Evolutionary conservation across 2,888 invertebrate species (phyloP).

Genomic region (Lagria hirta): DNA sequence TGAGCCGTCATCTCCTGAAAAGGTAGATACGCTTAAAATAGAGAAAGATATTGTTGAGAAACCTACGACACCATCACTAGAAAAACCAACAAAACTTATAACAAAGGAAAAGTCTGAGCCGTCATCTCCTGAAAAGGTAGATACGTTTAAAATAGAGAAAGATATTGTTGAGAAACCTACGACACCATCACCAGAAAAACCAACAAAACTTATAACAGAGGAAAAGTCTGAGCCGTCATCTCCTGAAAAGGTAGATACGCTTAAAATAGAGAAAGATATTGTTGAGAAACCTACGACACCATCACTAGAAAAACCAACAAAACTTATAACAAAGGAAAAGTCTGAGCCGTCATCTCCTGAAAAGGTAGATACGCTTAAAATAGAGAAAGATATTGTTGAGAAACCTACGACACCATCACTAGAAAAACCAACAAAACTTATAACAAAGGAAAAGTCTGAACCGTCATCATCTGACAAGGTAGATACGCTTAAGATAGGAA

Average conservation of each 20-base stretch:
- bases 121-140: slow-evolving; percentile 11
- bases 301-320: slow-evolving; percentile 1
- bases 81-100: slow-evolving; percentile 9
- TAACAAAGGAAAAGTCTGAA: background rate
- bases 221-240: slow-evolving; percentile 2
- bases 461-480: slow-evolving; percentile 2
- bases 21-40: background rate
- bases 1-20: slow-evolving; percentile 1
- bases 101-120: slow-evolving; percentile 12
- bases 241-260: slow-evolving; percentile 8
- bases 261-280: slow-evolving; percentile 4
- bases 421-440: slow-evolving; percentile 5
- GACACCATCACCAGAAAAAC: background rate
- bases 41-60: background rate
- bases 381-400: slow-evolving; percentile 1
- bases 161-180: background rate
- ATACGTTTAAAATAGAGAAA: slow-evolving; percentile 2
- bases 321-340: slow-evolving; percentile 3
- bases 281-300: slow-evolving; percentile 8
- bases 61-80: background rate
- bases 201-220: background rate
- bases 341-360: too few relatives aligned
- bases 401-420: slow-evolving; percentile 6
- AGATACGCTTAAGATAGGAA: background rate
- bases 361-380: slow-evolving; percentile 4